These are phyloP conservation scores for Drosophila watanabei DNA, from an alignment of 1,140 invertebrate species.

Conservation along the genomic window DNA sequence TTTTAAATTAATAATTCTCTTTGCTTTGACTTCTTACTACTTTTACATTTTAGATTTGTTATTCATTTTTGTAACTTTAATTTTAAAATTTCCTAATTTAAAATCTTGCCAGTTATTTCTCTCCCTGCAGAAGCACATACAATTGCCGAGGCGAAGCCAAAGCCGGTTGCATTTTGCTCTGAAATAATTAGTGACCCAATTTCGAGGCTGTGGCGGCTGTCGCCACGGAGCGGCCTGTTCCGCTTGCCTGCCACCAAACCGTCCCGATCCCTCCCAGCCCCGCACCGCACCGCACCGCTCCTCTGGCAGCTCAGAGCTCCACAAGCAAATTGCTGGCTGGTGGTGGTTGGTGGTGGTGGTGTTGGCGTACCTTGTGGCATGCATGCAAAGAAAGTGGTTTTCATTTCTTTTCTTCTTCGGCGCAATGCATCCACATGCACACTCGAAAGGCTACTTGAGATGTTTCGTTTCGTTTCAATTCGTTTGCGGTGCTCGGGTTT, in stretches of 20 bases:
- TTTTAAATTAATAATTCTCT: background rate
- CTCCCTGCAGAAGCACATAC: constrained; percentile 24
- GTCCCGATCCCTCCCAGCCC: constrained; percentile 5
- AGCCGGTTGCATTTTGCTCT: constrained; percentile 81
- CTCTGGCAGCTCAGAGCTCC: constrained; percentile 31
- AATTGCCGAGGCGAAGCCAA: constrained; percentile 13
- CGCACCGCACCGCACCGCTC: too few relatives aligned
- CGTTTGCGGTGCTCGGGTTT: constrained; percentile 32
- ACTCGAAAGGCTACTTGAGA: constrained; percentile 42
- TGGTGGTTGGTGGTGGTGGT: constrained; percentile 61
- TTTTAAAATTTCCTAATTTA: too few relatives aligned
- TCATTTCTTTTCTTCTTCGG: constrained; percentile 76
- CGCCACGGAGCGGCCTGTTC: constrained; percentile 62
- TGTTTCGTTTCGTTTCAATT: constrained; percentile 33
- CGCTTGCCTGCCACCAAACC: constrained; percentile 65
- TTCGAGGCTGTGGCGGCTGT: constrained; percentile 58
- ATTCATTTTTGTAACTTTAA: too few relatives aligned
- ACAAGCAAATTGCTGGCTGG: constrained; percentile 73
- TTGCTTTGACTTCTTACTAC: too few relatives aligned
- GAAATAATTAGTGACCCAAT: constrained; percentile 85
- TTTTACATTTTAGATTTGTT: too few relatives aligned
- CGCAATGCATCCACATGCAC: constrained; percentile 55
- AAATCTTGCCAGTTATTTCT: constrained; percentile 1
- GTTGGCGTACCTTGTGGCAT: constrained; percentile 83
- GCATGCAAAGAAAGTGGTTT: constrained; percentile 85